Evolutionary conservation across 2,888 invertebrate genomes (phyloP).

Genomic region (Pseudococcus longispinus): DNA sequence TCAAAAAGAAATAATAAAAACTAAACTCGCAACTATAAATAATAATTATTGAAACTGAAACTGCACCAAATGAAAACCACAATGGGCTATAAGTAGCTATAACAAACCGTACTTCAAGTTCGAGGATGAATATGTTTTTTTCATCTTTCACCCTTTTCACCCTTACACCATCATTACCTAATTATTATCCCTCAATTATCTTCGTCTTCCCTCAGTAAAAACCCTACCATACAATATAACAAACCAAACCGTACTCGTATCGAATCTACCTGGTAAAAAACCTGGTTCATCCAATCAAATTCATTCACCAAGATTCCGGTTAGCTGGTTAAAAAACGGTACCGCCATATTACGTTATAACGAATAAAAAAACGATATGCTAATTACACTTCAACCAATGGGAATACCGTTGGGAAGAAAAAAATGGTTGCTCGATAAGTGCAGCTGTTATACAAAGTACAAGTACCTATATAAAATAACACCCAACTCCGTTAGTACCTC

Average conservation of each 20-base stretch:
- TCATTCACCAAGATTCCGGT: not conserved
- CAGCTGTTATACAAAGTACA: not conserved
- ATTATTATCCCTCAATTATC: no score
- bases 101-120: no score
- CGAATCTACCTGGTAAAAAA: not conserved
- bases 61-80: no score
- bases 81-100: no score
- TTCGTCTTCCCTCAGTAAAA: not conserved
- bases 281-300: not conserved
- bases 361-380: constrained; percentile 34
- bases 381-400: not conserved
- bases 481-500: not conserved
- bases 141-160: no score
- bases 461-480: not conserved
- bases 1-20: no score
- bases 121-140: no score
- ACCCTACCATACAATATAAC: not conserved
- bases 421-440: constrained; percentile 21
- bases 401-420: not conserved
- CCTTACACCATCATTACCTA: no score
- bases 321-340: not conserved
- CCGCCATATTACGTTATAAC: not conserved
- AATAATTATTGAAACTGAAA: no score
- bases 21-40: no score
- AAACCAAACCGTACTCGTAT: not conserved